phyloP scores from a whole-genome alignment of 2,113 vertebrate genomes.

The Hassar affinis region DNA sequence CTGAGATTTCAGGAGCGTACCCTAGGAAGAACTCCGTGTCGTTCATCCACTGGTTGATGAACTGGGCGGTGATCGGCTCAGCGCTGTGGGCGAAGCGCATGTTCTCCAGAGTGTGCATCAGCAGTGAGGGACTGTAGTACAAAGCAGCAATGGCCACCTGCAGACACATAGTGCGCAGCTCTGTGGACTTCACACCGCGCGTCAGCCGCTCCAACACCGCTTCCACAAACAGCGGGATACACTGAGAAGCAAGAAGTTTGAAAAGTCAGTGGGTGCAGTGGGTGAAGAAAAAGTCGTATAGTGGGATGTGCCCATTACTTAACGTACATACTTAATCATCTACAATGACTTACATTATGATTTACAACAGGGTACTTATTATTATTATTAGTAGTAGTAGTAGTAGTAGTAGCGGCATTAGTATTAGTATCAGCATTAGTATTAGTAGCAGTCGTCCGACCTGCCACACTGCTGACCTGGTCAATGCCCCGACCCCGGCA shows the following conservation, averaged over 20 bases:
- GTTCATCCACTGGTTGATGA: conserved; percentile 98
- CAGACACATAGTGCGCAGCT: conserved; percentile 94
- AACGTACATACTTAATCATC: background rate
- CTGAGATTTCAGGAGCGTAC: conserved; percentile 62
- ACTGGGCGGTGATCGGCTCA: conserved; percentile 91
- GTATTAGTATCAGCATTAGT: background rate
- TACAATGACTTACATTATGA: background rate
- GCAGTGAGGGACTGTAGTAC: conserved; percentile 89
- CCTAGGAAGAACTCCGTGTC: conserved; percentile 96
- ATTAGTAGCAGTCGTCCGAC: background rate
- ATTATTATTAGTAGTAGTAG: background rate
- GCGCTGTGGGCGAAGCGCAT: conserved; percentile 88
- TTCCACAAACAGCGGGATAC: conserved; percentile 92
- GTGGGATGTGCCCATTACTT: background rate
- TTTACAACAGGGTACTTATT: background rate
- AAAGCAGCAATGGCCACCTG: conserved; percentile 94
- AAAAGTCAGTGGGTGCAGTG: background rate
- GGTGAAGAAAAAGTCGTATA: background rate
- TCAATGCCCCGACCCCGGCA: conserved; percentile 92
- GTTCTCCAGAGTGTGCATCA: conserved; percentile 89
- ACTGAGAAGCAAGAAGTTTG: conserved; percentile 65
- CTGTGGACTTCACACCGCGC: conserved; percentile 89
- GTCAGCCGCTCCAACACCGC: conserved; percentile 90
- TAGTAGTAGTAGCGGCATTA: background rate
- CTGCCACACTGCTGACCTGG: conserved; percentile 75